Conservation (phyloP, 2,113 vertebrate genomes). For the Catharus bicknelli region DNA sequence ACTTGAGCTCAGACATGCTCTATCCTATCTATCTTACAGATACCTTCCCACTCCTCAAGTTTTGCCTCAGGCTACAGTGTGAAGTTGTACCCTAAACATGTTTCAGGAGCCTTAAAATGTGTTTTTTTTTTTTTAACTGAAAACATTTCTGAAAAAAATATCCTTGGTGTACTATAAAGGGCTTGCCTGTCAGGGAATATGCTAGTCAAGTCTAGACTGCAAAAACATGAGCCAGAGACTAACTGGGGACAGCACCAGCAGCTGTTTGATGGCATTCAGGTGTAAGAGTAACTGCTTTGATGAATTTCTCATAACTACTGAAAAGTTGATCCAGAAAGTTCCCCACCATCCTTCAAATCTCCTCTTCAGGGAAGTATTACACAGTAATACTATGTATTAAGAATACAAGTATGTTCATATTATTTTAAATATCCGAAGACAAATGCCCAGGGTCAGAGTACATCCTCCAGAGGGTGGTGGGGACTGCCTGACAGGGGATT, state of each 20-base stretch:
- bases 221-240: background rate
- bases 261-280: background rate
- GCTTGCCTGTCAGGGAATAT: accelerated
- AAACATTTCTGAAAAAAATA: background rate
- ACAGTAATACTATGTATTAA: too few relatives aligned
- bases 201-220: background rate
- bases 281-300: background rate
- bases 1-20: background rate
- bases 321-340: background rate
- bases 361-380: background rate
- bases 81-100: background rate
- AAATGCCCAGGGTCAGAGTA: background rate
- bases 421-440: background rate
- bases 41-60: background rate
- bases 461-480: background rate
- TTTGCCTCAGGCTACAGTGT: background rate
- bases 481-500: background rate
- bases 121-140: background rate
- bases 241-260: background rate
- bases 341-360: background rate
- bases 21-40: background rate
- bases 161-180: background rate
- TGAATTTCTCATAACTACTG: background rate
- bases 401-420: background rate
- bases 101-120: background rate